A percentile compares a stretch with the other conserved stretches of the same genome.
phyloP scores from a whole-genome alignment of 2,888 invertebrate species.

The Pseudococcus jackbeardsleyi region DNA sequence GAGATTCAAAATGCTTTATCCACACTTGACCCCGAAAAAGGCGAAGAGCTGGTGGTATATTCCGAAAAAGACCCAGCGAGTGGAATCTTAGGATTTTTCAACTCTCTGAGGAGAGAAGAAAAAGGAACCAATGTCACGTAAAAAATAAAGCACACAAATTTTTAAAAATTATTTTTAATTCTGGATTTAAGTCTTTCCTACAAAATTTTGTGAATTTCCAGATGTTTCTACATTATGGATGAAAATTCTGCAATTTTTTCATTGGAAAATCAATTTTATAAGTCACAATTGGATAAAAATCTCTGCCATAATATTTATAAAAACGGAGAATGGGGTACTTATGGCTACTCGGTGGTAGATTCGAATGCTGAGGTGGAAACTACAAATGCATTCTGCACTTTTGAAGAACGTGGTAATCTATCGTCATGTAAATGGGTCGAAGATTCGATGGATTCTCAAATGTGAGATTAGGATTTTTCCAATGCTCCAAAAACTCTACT shows the following conservation, averaged over 20 bases:
- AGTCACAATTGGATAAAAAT: conserved; percentile 78
- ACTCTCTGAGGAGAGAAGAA: conserved; percentile 83
- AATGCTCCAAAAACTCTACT: neutral
- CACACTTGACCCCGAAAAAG: neutral
- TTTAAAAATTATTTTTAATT: no score
- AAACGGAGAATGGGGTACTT: conserved; percentile 77
- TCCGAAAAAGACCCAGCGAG: conserved; percentile 78
- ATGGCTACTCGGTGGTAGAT: neutral
- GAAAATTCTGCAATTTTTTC: conserved; percentile 77
- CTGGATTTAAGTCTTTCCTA: no score
- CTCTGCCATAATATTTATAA: conserved; percentile 84
- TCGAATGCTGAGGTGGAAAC: neutral
- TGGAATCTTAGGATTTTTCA: conserved; percentile 88
- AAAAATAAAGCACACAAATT: no score
- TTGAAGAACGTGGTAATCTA: conserved; percentile 13
- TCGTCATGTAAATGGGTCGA: conserved; percentile 27
- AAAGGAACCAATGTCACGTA: neutral
- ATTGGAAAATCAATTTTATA: conserved; percentile 76
- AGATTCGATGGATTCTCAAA: conserved; percentile 9
- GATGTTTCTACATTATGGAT: conserved; percentile 75
- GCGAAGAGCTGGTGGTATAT: conserved; percentile 76
- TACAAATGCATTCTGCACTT: neutral
- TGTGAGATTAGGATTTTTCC: neutral
- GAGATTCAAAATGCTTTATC: neutral
- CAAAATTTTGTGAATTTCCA: neutral